Conservation (phyloP, 1,140 invertebrate genomes). For the Apis cerana region DNA sequence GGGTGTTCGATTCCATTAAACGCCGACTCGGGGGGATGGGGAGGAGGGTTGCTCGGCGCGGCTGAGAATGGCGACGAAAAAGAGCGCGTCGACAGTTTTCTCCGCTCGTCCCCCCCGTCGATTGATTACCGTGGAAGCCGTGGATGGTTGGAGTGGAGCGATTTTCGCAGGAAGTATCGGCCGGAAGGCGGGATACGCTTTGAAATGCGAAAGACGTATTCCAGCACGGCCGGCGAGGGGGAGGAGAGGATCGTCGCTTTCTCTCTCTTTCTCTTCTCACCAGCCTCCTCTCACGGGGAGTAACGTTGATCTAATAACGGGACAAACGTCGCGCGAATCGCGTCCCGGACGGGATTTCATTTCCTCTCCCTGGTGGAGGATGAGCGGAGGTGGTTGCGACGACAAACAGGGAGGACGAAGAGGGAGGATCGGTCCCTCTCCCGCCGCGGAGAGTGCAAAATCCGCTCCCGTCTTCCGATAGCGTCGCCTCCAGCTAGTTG, state of each 20-base stretch:
- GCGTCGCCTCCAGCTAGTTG: constrained; percentile 63
- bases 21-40: not conserved
- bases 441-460: not conserved
- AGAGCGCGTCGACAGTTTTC: constrained; percentile 11
- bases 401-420: constrained; percentile 33
- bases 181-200: constrained; percentile 43
- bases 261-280: constrained; percentile 36
- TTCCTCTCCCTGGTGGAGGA: constrained; percentile 62
- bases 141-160: constrained; percentile 26
- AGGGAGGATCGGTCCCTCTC: constrained; percentile 56
- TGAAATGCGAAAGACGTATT: constrained; percentile 64
- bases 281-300: constrained; percentile 52
- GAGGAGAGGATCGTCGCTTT: constrained; percentile 5
- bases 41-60: not conserved
- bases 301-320: constrained; percentile 73
- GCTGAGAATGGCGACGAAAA: not conserved
- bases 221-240: constrained; percentile 35
- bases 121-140: constrained; percentile 30
- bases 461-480: constrained; percentile 58
- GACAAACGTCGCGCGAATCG: constrained; percentile 69
- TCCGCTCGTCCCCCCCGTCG: constrained; percentile 11
- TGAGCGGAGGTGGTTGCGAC: constrained; percentile 29
- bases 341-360: constrained; percentile 70
- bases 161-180: constrained; percentile 56
- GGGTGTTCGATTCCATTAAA: constrained; percentile 11